Evolutionary conservation across 1,140 invertebrate species (phyloP).

Genomic region (Listronotus bonariensis): DNA sequence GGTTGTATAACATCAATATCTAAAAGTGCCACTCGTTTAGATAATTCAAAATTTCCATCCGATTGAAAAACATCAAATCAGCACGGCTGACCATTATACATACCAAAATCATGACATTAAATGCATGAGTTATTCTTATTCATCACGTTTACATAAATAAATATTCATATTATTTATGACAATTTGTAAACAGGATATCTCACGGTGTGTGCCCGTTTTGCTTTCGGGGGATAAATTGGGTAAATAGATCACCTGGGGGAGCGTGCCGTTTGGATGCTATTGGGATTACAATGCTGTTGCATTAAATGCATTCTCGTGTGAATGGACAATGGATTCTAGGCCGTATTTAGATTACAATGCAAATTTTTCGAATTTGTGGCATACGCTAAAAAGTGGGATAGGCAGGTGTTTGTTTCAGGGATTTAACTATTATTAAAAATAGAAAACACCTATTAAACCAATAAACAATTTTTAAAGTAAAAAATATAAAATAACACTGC

Average conservation of each 20-base stretch:
- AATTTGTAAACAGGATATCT: slow-evolving; percentile 30
- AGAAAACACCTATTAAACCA: no score
- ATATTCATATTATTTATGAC: slow-evolving; percentile 32
- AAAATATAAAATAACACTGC: no score
- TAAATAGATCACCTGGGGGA: slow-evolving; percentile 29
- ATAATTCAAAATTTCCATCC: no score
- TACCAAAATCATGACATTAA: no score
- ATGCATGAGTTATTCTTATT: slow-evolving; percentile 14
- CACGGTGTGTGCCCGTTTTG: slow-evolving; percentile 17
- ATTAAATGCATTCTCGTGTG: neutral
- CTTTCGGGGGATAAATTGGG: slow-evolving; percentile 29
- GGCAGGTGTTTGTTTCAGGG: no score
- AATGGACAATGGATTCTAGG: neutral
- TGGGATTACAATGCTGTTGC: slow-evolving; percentile 20
- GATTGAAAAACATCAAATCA: no score
- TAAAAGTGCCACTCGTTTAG: no score
- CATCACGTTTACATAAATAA: slow-evolving; percentile 33
- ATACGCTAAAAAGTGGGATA: no score
- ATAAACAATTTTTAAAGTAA: no score
- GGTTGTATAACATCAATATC: no score
- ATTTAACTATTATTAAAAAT: no score
- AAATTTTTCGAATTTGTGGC: neutral
- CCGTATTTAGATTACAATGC: slow-evolving; percentile 4
- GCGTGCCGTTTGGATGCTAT: slow-evolving; percentile 26
- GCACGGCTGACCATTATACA: no score